Conservation (phyloP, 2,113 vertebrate species). For the Ammospiza nelsoni region DNA sequence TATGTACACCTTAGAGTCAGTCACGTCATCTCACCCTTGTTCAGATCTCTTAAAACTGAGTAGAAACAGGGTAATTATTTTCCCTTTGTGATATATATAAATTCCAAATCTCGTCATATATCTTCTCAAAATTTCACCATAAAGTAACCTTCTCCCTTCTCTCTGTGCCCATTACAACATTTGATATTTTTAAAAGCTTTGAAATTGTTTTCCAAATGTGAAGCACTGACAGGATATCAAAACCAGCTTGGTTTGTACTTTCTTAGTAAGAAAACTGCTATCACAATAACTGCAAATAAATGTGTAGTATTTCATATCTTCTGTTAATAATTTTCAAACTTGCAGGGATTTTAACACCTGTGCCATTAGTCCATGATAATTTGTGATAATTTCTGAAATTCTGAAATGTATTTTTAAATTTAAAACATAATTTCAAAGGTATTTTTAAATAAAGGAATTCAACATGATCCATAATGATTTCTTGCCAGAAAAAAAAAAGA, state of each 20-base stretch:
- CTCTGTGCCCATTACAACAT: not conserved
- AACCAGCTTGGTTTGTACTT: not conserved
- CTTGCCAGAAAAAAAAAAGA: not conserved
- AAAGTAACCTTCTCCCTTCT: not conserved
- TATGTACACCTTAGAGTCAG: not conserved
- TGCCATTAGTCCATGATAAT: not conserved
- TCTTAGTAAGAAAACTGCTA: not conserved
- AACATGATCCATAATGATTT: not conserved
- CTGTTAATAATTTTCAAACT: not conserved
- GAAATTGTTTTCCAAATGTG: not conserved
- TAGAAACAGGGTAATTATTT: not conserved
- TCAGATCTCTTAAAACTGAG: slow-evolving; percentile 26
- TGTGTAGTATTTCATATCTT: not conserved
- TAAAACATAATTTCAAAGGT: not conserved
- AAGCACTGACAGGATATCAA: not conserved
- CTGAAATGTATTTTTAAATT: not conserved
- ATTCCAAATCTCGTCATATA: not conserved
- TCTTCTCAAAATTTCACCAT: not conserved
- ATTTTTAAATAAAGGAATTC: not conserved
- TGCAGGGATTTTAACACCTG: not conserved
- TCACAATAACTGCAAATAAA: not conserved
- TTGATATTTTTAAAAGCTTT: not conserved
- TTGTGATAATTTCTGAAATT: not conserved
- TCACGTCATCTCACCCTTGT: not conserved
- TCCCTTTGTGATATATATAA: not conserved